Percentiles rank a stretch among this genome's conserved stretches.
phyloP scores from a whole-genome alignment of 1,140 invertebrate species.

The Aphelinus certus region DNA sequence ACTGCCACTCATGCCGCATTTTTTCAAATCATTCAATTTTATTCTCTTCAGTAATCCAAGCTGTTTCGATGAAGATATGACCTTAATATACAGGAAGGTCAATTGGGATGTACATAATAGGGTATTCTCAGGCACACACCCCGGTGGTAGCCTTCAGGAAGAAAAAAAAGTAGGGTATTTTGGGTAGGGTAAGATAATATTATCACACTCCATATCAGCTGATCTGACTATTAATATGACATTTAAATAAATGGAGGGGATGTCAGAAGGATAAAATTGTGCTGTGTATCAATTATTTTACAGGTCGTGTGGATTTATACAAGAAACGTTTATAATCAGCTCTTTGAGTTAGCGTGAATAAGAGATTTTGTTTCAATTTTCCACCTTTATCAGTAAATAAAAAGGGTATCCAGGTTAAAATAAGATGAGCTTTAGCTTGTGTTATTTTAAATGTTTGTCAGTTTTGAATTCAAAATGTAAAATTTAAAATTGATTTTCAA shows the following conservation, averaged over 20 bases:
- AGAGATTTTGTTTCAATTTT: too few relatives aligned
- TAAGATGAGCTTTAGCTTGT: too few relatives aligned
- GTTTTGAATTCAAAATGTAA: too few relatives aligned
- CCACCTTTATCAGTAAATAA: too few relatives aligned
- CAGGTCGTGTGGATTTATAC: neutral
- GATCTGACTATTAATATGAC: constrained; percentile 13
- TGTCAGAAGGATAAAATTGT: too few relatives aligned
- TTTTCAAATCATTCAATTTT: neutral
- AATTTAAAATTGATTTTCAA: too few relatives aligned
- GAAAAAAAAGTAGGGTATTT: neutral
- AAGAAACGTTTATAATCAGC: neutral
- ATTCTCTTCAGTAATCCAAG: constrained; percentile 1
- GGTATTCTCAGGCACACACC: neutral
- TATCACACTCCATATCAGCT: constrained; percentile 1
- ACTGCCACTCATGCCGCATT: constrained; percentile 26
- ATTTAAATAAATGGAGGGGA: constrained; percentile 14
- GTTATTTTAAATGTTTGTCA: too few relatives aligned
- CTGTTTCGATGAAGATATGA: neutral
- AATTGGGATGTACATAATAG: neutral
- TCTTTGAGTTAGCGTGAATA: too few relatives aligned
- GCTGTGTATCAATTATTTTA: constrained; percentile 7
- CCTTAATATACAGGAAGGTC: constrained; percentile 13
- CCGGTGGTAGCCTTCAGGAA: neutral
- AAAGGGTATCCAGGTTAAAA: too few relatives aligned
- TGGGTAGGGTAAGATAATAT: neutral